phyloP scores from a whole-genome alignment of 1,140 invertebrate species.

The Panagrolaimus sp. region DNA sequence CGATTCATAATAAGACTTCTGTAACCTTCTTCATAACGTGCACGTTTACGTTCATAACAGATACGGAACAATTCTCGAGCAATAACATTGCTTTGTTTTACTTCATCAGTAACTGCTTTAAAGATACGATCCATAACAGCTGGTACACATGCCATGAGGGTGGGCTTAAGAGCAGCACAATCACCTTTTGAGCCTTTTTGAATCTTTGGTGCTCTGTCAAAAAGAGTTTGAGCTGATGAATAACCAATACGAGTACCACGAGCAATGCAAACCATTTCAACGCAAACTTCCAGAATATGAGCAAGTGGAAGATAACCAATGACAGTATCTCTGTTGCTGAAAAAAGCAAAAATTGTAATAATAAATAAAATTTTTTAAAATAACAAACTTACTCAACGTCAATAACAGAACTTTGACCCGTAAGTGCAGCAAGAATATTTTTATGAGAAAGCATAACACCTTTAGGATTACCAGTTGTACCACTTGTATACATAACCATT shows the following conservation, averaged over 20 bases:
- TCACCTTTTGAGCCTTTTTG: constrained; percentile 78
- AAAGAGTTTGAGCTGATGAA: constrained; percentile 86
- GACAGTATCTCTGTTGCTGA: constrained; percentile 69
- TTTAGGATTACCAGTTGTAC: constrained; percentile 84
- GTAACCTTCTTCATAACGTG: constrained; percentile 74
- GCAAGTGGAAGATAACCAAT: constrained; percentile 92
- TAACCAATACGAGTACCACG: constrained; percentile 88
- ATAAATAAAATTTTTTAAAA: constrained; percentile 44
- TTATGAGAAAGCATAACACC: constrained; percentile 69
- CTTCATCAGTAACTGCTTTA: constrained; percentile 60
- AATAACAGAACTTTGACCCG: constrained; percentile 75
- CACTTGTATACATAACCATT: constrained; percentile 93
- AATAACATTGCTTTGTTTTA: constrained; percentile 49
- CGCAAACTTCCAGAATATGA: constrained; percentile 88
- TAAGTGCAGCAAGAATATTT: constrained; percentile 81
- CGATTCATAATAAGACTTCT: constrained; percentile 75
- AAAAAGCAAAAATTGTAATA: constrained; percentile 3
- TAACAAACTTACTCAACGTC: constrained; percentile 46
- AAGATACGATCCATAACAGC: constrained; percentile 61
- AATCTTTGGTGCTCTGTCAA: constrained; percentile 84
- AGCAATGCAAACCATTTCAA: constrained; percentile 61
- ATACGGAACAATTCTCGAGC: constrained; percentile 60
- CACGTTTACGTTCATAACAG: constrained; percentile 60
- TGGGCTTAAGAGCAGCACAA: constrained; percentile 80
- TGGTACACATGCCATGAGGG: constrained; percentile 88